Conservation (phyloP, 2,797 vertebrate genomes). For the Lacerta agilis region DNA sequence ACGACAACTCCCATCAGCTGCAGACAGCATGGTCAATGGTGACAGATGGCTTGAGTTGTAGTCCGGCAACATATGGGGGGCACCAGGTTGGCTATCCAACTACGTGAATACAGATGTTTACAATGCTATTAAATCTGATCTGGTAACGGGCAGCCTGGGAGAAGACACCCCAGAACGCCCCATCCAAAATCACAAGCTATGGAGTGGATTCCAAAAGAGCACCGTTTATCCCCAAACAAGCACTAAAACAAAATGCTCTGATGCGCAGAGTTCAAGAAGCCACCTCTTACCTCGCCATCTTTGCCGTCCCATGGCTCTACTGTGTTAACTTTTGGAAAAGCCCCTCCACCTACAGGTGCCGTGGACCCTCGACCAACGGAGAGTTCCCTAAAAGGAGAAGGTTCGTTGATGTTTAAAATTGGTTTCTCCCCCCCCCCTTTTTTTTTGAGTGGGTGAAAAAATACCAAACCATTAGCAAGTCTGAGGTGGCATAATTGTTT, state of each 20-base stretch:
- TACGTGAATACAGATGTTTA: neutral
- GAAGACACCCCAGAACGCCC: neutral
- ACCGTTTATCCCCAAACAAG: neutral
- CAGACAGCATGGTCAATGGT: no score
- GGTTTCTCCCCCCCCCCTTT: neutral
- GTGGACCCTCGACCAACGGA: slow-evolving; percentile 95
- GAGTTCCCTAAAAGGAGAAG: slow-evolving; percentile 83
- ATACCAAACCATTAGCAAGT: neutral
- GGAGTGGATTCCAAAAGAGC: neutral
- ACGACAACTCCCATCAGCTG: no score
- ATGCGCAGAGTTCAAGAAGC: neutral
- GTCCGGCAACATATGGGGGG: no score
- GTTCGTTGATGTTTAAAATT: neutral
- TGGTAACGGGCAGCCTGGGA: neutral
- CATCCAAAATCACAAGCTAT: neutral
- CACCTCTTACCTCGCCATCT: slow-evolving; percentile 90
- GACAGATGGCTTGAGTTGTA: no score
- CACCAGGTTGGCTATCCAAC: no score
- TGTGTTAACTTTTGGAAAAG: slow-evolving; percentile 85
- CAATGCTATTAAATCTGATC: no score
- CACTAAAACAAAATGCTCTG: neutral
- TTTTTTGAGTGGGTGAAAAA: neutral
- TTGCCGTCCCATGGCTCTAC: slow-evolving; percentile 94
- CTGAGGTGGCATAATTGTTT: neutral
- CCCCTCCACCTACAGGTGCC: slow-evolving; percentile 86